Evolutionary conservation across 92 coral and sea anemone genomes (phyloP), one percentile per base, ranked within the genome.

Genomic region (Epizoanthus stellaris): DNA sequence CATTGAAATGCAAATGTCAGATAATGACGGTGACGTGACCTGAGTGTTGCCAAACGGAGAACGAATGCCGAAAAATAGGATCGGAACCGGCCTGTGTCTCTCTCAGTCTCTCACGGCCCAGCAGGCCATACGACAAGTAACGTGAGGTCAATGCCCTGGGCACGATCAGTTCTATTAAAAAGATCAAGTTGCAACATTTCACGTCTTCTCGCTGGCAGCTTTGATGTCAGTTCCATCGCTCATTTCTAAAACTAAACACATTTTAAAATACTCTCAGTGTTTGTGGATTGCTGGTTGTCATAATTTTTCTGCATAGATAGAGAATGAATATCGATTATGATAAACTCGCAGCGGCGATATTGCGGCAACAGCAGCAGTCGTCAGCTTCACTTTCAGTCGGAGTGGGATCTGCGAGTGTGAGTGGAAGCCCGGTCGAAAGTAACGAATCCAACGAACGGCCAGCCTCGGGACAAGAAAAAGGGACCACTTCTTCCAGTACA

Each of bases 191-290:
- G 45, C 45, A 42, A 42, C 45, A 42, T 42, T 42, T 42, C 45
- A 70, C 47, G 76, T 70, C 75, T 70, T 70, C 73, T 42, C 45
- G 45, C 45, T 42, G 45, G 21, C 43, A 25, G 73, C 73, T 68
- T 68, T 68, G 73, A 68, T 68, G 38, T 70, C 76, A 42, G 45
- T 70, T 70, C 57, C 30, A 70, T 72, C 59, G 76, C 34, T 72
- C 60, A 45, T 72, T 72, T 72, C 76, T 72, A 72, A 72, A 72
- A 72, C 76, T 72, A 72, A 72, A 72, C 76, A 72, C 76, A 8
- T 72, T 72, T 72, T 72, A 72, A 45, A 72, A 45, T 72, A 72
- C 60, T 72, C 76, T 72, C 13, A 59, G 76, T 72, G 76, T 72
- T 45, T 7, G n/a, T 47, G 77, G 77, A 72, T 72, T 72, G 77